Evolutionary conservation across 2,888 invertebrate species (phyloP).

Genomic region (Boloria selene): DNA sequence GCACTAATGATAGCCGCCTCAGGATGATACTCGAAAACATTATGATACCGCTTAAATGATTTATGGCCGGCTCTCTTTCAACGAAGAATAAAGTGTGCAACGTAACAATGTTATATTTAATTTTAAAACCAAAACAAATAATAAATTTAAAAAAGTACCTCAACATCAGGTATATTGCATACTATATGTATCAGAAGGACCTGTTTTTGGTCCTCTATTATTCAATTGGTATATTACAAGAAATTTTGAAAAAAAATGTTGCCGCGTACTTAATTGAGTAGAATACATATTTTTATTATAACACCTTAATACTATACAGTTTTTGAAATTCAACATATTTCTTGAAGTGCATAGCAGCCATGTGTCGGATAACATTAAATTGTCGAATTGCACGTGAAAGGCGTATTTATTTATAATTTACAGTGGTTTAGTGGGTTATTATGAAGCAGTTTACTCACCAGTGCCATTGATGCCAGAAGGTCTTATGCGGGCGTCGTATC

Average conservation of each 20-base stretch:
- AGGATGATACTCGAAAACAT: slow-evolving; percentile 39
- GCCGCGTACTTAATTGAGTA: background rate
- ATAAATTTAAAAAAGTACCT: background rate
- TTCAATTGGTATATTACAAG: slow-evolving; percentile 15
- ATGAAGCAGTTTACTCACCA: slow-evolving; percentile 84
- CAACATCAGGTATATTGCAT: too few relatives aligned
- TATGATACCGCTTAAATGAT: slow-evolving; percentile 20
- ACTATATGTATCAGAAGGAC: slow-evolving; percentile 17
- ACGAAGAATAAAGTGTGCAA: slow-evolving; percentile 13
- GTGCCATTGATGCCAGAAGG: slow-evolving; percentile 97
- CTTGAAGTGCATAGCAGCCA: slow-evolving; percentile 29
- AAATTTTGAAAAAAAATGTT: background rate
- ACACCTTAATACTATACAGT: slow-evolving; percentile 1
- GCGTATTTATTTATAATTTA: slow-evolving; percentile 36
- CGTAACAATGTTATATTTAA: background rate
- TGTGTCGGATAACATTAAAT: slow-evolving; percentile 10
- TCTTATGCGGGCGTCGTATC: slow-evolving; percentile 95
- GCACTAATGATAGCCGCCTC: slow-evolving; percentile 40
- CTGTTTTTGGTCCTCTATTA: slow-evolving; percentile 7
- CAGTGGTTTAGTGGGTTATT: slow-evolving; percentile 16
- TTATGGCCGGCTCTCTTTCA: slow-evolving; percentile 18
- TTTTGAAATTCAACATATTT: slow-evolving; percentile 1
- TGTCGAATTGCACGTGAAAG: slow-evolving; percentile 18
- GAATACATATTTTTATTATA: slow-evolving; percentile 1
- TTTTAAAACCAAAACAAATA: background rate